Conservation (phyloP, 2,113 vertebrate species). For the Perognathus longimembris region DNA sequence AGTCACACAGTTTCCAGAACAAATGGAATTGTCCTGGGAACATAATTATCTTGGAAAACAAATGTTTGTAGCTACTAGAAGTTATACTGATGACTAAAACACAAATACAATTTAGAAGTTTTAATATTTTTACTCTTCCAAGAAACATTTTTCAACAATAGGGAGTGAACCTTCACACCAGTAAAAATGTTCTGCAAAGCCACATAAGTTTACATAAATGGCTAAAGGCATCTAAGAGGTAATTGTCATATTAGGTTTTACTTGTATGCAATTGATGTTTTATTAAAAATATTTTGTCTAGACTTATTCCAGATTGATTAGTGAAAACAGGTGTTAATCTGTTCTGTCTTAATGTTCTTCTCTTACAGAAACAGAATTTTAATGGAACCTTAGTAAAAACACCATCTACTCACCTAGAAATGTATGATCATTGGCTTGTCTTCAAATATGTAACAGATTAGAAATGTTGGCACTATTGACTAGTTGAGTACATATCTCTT, state of each 20-base stretch:
- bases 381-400: background rate
- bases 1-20: background rate
- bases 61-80: background rate
- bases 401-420: slow-evolving; percentile 14
- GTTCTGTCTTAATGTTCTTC: slow-evolving; percentile 3
- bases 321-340: background rate
- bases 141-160: slow-evolving; percentile 25
- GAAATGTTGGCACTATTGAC: background rate
- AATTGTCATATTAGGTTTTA: background rate
- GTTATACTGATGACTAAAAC: background rate
- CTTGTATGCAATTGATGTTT: background rate
- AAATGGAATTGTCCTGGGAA: background rate
- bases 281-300: background rate
- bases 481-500: background rate
- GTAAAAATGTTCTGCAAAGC: background rate
- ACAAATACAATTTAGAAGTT: slow-evolving; percentile 33
- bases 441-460: slow-evolving; percentile 29
- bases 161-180: slow-evolving; percentile 18
- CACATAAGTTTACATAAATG: background rate
- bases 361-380: background rate
- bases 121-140: background rate
- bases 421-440: background rate
- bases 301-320: background rate
- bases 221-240: background rate
- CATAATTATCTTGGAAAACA: slow-evolving; percentile 5